A percentile compares a stretch with the other conserved stretches of the same genome.
These are phyloP conservation scores for Myotis pilosus DNA, from an alignment of 2,797 vertebrate genomes.

Conservation along the genomic window DNA sequence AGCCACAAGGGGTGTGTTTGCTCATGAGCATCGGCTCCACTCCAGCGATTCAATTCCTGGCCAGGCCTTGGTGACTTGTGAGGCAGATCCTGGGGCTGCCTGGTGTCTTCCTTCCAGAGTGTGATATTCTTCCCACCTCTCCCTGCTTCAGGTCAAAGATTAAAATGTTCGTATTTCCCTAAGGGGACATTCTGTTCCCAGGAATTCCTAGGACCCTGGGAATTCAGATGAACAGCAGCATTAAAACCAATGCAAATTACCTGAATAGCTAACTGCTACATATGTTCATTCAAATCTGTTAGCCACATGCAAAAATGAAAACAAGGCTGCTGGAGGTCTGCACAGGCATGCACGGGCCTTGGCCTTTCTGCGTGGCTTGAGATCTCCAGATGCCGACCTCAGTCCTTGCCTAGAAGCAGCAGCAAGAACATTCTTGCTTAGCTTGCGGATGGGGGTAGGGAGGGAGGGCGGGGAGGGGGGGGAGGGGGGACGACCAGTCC, in stretches of 20 bases:
- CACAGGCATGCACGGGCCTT: not conserved
- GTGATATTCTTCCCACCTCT: not conserved
- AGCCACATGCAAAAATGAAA: not conserved
- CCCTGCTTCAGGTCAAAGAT: not conserved
- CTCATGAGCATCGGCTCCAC: not conserved
- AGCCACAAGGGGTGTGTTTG: constrained; percentile 42
- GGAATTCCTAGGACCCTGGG: constrained; percentile 41
- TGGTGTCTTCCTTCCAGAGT: not conserved
- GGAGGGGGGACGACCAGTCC: too few species aligned
- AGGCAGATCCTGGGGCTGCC: not conserved
- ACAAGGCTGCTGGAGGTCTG: not conserved
- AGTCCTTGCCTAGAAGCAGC: not conserved
- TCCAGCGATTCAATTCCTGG: constrained; percentile 24
- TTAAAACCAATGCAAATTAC: not conserved
- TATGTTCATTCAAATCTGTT: not conserved
- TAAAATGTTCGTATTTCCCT: constrained; percentile 18
- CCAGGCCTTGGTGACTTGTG: constrained; percentile 26
- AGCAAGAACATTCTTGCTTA: not conserved
- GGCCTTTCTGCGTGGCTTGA: not conserved
- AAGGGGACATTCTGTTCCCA: not conserved
- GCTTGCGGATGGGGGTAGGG: not conserved
- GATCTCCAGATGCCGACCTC: not conserved
- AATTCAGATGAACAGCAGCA: not conserved
- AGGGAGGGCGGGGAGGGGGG: not conserved
- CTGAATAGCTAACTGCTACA: not conserved